Base-by-base conservation (phyloP, 1,140 invertebrate species). In the Acromyrmex charruanus region DNA sequence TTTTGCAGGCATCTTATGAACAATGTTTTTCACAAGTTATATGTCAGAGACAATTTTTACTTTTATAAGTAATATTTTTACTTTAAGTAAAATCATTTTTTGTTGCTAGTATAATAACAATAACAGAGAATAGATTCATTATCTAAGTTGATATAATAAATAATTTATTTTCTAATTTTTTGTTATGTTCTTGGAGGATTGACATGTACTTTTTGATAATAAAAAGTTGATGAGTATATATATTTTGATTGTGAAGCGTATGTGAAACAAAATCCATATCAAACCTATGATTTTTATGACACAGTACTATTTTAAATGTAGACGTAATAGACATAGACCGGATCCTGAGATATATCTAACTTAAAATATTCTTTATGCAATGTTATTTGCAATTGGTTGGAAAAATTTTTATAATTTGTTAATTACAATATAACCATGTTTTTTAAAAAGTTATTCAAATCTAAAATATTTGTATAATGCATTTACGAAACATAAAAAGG, bases 391-490 rank as follows among this genome's bases (percentile, higher is more conserved):
- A n/a, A 35, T 58, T 31, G 10, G 0, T 14, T 35, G 1, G 1
- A 59, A 59, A 35, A 25, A 59, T 58, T 58, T 25, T 16, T n/a
- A 75, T n/a, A 59, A 58, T 75, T 75, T 39, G 1, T 39, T 69
- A 21, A 5, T 58, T 69, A 14, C 4, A 69, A 25, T 69, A 49
- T 25, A 69, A 35, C 0, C 21, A 25, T 21, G 12, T 25, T 49
- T 69, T 39, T 25, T 3, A 74, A 35, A 10, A 58, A 35, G 2
- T 39, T 39, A 25, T 39, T 9, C 18, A 75, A 39, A 16, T 35
- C 9, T 21, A 6, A 55, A 2, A 59, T 44, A 10, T 35, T 74
- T 35, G 4, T 72, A 28, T 35, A 35, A 35, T 3, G 71, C n/a
- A 55, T 58, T 74, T 58, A 35, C 3, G 0, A 58, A 58, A n/a